Conservation (phyloP, 2,888 invertebrate genomes). For the Drosophila seclusa region DNA sequence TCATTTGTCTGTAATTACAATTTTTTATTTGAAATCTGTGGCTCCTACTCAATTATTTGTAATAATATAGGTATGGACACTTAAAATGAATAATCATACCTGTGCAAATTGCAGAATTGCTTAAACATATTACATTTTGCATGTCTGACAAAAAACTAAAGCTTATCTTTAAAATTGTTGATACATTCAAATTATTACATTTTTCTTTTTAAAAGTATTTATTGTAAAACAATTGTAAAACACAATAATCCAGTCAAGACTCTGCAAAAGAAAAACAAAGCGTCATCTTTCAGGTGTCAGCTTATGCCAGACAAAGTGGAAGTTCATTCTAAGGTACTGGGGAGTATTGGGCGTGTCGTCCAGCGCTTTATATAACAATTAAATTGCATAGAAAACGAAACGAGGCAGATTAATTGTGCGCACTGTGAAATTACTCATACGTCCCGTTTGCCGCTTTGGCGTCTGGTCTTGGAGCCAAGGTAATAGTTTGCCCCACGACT, state of each 20-base stretch:
- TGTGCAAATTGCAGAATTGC: neutral
- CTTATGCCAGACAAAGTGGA: neutral
- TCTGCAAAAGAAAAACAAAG: neutral
- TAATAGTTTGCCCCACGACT: slow-evolving; percentile 3
- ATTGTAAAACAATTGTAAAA: neutral
- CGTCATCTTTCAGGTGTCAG: neutral
- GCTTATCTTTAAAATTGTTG: neutral
- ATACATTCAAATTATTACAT: neutral
- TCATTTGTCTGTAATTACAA: neutral
- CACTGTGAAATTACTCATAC: slow-evolving; percentile 73
- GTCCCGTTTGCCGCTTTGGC: slow-evolving; percentile 42
- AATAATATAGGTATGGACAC: neutral
- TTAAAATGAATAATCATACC: neutral
- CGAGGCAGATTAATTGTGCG: slow-evolving; percentile 68
- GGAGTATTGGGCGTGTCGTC: slow-evolving; percentile 28
- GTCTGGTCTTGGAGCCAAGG: slow-evolving; percentile 1
- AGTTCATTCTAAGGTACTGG: neutral
- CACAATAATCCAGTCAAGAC: neutral
- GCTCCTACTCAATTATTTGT: neutral
- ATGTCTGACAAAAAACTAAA: neutral
- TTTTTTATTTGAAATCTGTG: neutral
- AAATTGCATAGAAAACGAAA: slow-evolving; percentile 48
- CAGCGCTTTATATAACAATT: slow-evolving; percentile 70
- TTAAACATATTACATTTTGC: neutral
- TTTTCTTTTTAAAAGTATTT: neutral